These are phyloP conservation scores for Fulmarus glacialis DNA, from an alignment of 2,113 vertebrate genomes.

Conservation along the genomic window DNA sequence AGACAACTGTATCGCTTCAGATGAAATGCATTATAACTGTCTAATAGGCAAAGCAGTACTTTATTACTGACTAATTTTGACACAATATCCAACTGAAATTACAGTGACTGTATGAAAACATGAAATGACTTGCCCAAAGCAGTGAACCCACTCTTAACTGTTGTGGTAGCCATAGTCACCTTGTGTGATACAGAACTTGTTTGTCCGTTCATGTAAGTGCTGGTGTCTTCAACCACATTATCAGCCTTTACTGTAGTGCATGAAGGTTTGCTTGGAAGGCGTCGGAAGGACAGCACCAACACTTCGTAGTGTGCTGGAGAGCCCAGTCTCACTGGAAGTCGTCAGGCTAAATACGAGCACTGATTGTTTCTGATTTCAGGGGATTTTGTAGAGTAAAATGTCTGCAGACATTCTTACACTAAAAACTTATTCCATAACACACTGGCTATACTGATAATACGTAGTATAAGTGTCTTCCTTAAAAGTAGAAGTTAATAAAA, in stretches of 20 bases:
- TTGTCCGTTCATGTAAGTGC: background rate
- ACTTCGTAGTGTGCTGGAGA: accelerated
- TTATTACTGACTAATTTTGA: background rate
- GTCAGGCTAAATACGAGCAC: background rate
- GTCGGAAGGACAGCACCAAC: background rate
- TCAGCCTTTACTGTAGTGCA: accelerated
- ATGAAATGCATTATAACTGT: background rate
- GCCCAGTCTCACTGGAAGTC: background rate
- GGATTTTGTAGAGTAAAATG: background rate
- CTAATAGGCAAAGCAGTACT: background rate
- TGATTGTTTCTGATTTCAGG: background rate
- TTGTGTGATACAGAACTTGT: background rate
- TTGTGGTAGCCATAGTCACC: background rate
- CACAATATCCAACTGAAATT: background rate
- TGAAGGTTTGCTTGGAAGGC: background rate
- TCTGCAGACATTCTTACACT: background rate
- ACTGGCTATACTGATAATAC: accelerated
- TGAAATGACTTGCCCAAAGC: background rate
- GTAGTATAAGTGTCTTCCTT: background rate
- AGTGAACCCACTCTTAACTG: background rate
- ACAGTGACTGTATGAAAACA: background rate
- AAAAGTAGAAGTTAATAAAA: background rate
- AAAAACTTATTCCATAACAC: background rate
- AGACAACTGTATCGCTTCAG: background rate
- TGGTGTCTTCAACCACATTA: background rate